These are phyloP conservation scores for Gonatopus flavifemur DNA, from an alignment of 1,140 invertebrate species.

Conservation along the genomic window DNA sequence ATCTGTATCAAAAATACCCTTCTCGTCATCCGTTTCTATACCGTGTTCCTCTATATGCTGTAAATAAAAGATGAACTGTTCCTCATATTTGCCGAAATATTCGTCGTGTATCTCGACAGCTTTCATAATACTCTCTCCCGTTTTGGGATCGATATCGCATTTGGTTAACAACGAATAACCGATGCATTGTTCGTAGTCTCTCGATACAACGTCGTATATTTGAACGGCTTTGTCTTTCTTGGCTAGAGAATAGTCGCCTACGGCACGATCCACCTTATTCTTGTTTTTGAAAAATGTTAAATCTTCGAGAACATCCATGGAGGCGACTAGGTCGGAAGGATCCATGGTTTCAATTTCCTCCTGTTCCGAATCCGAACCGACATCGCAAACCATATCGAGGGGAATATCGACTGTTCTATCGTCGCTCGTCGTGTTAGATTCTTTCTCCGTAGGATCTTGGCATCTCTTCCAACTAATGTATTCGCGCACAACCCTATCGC, in stretches of 20 bases:
- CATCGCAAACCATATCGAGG: constrained; percentile 48
- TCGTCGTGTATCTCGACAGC: constrained; percentile 19
- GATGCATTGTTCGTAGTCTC: constrained; percentile 47
- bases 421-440: too few species aligned
- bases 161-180: constrained; percentile 38
- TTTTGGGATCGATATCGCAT: constrained; percentile 19
- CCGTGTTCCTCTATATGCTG: constrained; percentile 41
- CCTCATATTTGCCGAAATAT: constrained; percentile 42
- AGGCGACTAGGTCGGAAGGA: constrained; percentile 12
- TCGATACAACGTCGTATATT: constrained; percentile 29
- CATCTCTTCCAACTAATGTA: constrained; percentile 28
- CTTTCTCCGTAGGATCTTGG: not conserved
- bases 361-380: constrained; percentile 40
- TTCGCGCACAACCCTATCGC: constrained; percentile 36
- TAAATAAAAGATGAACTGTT: constrained; percentile 44
- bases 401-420: constrained; percentile 20
- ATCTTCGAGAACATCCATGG: constrained; percentile 21
- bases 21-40: constrained; percentile 29
- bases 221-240: constrained; percentile 35
- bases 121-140: constrained; percentile 9
- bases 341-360: constrained; percentile 15
- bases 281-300: constrained; percentile 33
- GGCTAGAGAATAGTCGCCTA: constrained; percentile 19
- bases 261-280: constrained; percentile 18
- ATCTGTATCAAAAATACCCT: not conserved